Percentiles rank a stretch among this genome's conserved stretches.
Evolutionary conservation across 2,797 vertebrate genomes (phyloP).

Genomic region (Salarias fasciatus): DNA sequence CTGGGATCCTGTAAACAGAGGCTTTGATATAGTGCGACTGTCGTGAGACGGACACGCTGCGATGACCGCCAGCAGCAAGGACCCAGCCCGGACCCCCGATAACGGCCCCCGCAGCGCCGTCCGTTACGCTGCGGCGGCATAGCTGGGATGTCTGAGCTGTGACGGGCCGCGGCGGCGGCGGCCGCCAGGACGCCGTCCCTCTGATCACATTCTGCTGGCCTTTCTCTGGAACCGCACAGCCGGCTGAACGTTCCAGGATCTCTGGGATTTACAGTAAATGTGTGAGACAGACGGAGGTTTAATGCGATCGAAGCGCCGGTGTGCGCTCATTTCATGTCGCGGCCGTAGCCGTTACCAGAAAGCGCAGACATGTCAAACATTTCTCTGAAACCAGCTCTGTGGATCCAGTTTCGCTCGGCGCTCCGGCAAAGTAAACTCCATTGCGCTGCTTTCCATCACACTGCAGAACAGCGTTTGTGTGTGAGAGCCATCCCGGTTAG

Average conservation of each 20-base stretch:
- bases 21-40: slow-evolving; percentile 71
- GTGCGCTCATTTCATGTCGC: slow-evolving; percentile 28
- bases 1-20: slow-evolving; percentile 74
- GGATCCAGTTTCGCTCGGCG: slow-evolving; percentile 46
- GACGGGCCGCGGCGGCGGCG: slow-evolving; percentile 55
- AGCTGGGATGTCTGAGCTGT: slow-evolving; percentile 65
- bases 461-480: slow-evolving; percentile 58
- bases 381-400: slow-evolving; percentile 40
- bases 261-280: slow-evolving; percentile 27
- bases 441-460: slow-evolving; percentile 41
- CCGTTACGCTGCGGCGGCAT: slow-evolving; percentile 67
- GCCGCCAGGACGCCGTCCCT: slow-evolving; percentile 82
- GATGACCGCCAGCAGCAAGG: slow-evolving; percentile 66
- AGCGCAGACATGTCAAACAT: slow-evolving; percentile 47
- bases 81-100: slow-evolving; percentile 62
- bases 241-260: slow-evolving; percentile 76
- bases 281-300: slow-evolving; percentile 36
- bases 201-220: slow-evolving; percentile 70
- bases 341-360: slow-evolving; percentile 35
- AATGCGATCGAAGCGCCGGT: slow-evolving; percentile 30
- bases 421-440: slow-evolving; percentile 61
- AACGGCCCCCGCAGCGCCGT: slow-evolving; percentile 60
- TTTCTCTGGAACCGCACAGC: slow-evolving; percentile 68
- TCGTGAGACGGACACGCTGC: slow-evolving; percentile 49
- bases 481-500: slow-evolving; percentile 39